Base-by-base conservation (phyloP, 2,888 invertebrate species). In the Caenorhabditis virilis region DNA sequence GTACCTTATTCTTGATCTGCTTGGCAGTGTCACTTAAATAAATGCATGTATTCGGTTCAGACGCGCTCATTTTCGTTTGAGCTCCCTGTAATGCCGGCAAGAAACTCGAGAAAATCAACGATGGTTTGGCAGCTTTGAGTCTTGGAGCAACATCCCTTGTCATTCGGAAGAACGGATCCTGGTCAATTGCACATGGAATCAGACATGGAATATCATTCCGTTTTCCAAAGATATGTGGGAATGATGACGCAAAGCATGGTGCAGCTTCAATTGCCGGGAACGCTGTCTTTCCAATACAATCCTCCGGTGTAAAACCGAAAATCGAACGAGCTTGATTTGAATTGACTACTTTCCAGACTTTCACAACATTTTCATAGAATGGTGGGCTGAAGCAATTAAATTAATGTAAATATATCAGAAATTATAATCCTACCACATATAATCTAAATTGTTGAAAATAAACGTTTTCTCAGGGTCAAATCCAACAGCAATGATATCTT, bases 151-250 rank as follows among this genome's bases (percentile, higher is more conserved):
- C 95, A 86, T 99, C 98, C 52, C 98, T 88, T 0, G 94, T 91
- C 95, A 99, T 95, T 30, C 98, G 89, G 86, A 99, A 99, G 85
- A 97, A 99, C 0, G 98, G 98, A 86, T 99, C 98, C 88, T 98
- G 98, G 87, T 99, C 98, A 73, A 98, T 98, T 9, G 95, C 98
- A 86, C 98, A 98, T 0, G 98, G 98, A 69, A 98, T 94, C 2
- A 94, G 87, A 80, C 91, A 91, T 3, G 89, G 89, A 45, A 93
- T 87, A 75, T 90, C 88, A 78, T 90, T 89, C 80, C 89, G 89
- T 49, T 88, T 78, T 54, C 84, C 83, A 66, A 83, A 83, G 41
- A 83, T 75, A 25, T 78, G 78, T 16, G 83, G 83, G 73, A 87
- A 87, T 15, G 74, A 72, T 11, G 83, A 79, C 48, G 85, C 83